Conservation (phyloP, 2,888 invertebrate species). For the Mamestra brassicae region DNA sequence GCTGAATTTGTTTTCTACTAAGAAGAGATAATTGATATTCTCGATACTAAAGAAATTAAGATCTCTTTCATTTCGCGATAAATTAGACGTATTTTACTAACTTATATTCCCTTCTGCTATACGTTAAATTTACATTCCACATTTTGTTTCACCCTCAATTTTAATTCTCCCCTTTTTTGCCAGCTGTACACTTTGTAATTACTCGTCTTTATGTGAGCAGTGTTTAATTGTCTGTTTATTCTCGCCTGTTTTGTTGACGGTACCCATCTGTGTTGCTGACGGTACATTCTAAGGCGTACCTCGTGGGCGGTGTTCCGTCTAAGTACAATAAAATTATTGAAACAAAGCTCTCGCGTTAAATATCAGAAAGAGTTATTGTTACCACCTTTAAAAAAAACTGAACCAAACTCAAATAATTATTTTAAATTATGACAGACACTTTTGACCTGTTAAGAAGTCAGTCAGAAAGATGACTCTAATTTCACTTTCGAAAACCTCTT, state of each 20-base stretch:
- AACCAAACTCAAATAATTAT: neutral
- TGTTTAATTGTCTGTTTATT: conserved; percentile 31
- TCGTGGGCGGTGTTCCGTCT: conserved; percentile 72
- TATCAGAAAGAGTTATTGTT: conserved; percentile 68
- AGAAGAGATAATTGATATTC: no score
- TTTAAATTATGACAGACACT: no score
- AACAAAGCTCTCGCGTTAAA: conserved; percentile 67
- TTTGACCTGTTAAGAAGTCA: no score
- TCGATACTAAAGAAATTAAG: no score
- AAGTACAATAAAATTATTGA: conserved; percentile 81
- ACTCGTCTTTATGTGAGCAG: conserved; percentile 32
- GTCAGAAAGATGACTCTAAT: no score
- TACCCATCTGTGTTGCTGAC: conserved; percentile 45
- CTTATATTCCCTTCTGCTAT: neutral
- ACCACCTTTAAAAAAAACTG: conserved; percentile 32
- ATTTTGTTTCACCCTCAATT: conserved; percentile 8
- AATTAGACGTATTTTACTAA: neutral
- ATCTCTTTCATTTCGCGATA: neutral
- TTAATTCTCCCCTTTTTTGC: conserved; percentile 28
- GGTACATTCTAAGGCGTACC: conserved; percentile 50
- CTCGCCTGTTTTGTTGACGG: conserved; percentile 28
- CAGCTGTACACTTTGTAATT: conserved; percentile 31
- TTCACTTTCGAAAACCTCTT: no score
- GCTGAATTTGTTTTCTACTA: no score
- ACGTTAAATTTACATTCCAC: neutral